A percentile compares a stretch with the other conserved stretches of the same genome.
Conservation (phyloP, 2,888 invertebrate genomes). For the Athalia circularis region DNA sequence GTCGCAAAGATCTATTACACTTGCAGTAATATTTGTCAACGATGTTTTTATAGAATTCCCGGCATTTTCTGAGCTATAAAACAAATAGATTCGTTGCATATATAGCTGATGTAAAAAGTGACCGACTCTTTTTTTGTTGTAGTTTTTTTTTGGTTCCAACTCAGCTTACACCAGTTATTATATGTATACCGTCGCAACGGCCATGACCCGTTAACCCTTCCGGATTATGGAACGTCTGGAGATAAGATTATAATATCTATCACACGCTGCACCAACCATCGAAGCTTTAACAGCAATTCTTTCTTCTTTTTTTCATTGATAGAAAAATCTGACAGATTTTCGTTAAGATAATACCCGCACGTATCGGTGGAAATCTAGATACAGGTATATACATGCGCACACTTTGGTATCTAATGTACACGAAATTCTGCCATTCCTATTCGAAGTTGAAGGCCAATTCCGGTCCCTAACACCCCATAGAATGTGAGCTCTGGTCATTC, state of each 20-base stretch:
- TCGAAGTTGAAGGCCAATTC: neutral
- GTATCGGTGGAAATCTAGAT: neutral
- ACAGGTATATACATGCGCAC: neutral
- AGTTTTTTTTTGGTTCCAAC: too few relatives aligned
- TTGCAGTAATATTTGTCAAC: too few relatives aligned
- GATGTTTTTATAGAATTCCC: too few relatives aligned
- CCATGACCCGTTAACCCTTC: conserved; percentile 23
- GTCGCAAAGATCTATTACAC: too few relatives aligned
- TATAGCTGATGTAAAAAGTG: too few relatives aligned
- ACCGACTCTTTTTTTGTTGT: too few relatives aligned
- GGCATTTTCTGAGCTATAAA: too few relatives aligned
- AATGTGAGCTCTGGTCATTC: neutral
- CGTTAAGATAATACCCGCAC: neutral
- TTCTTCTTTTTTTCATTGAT: too few relatives aligned
- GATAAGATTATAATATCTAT: conserved; percentile 8
- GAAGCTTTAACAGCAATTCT: neutral
- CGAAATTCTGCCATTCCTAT: conserved; percentile 13
- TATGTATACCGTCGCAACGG: neutral
- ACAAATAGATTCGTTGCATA: too few relatives aligned
- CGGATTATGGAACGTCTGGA: conserved; percentile 30
- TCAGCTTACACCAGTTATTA: too few relatives aligned
- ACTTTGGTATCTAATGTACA: too few relatives aligned
- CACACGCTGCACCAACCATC: conserved; percentile 15
- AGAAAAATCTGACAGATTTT: too few relatives aligned
- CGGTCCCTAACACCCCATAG: neutral